Conservation (phyloP, 2,797 vertebrate species). For the Diplodus sargus region DNA sequence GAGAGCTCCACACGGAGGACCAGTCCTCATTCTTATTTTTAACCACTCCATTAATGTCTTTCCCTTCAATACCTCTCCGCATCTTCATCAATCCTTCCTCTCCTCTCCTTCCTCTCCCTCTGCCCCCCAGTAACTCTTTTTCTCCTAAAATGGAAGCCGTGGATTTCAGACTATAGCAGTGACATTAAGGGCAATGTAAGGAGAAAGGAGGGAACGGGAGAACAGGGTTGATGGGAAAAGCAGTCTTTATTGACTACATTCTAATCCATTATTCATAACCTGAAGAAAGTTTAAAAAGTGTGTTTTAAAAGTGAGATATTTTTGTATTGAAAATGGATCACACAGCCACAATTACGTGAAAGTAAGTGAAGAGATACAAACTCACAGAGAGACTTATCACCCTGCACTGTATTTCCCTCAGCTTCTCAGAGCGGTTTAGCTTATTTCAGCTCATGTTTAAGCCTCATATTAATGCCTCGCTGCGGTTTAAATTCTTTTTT, state of each 20-base stretch:
- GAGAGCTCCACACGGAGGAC: slow-evolving; percentile 70
- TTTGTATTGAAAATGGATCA: neutral
- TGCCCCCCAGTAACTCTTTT: slow-evolving; percentile 20
- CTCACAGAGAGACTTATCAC: neutral
- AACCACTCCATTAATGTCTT: slow-evolving; percentile 71
- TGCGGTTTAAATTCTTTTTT: too few species aligned
- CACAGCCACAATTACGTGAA: neutral
- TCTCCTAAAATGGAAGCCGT: slow-evolving; percentile 30
- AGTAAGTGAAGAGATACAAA: too few species aligned
- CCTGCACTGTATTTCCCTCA: too few species aligned
- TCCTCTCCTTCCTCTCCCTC: slow-evolving; percentile 4
- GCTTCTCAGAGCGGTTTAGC: neutral
- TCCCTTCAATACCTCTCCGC: slow-evolving; percentile 53
- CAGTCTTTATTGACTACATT: neutral
- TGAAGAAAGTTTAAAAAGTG: neutral
- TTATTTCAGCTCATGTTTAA: neutral
- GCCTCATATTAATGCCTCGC: too few species aligned
- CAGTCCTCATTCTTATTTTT: slow-evolving; percentile 83
- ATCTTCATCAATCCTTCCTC: slow-evolving; percentile 54
- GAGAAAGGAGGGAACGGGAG: neutral
- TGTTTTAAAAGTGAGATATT: neutral
- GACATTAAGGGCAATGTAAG: neutral
- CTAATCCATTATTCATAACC: neutral
- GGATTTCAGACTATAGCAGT: slow-evolving; percentile 21
- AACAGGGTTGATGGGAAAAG: slow-evolving; percentile 2